These are phyloP conservation scores for Smithornis capensis DNA, from an alignment of 2,113 vertebrate species.

Conservation along the genomic window DNA sequence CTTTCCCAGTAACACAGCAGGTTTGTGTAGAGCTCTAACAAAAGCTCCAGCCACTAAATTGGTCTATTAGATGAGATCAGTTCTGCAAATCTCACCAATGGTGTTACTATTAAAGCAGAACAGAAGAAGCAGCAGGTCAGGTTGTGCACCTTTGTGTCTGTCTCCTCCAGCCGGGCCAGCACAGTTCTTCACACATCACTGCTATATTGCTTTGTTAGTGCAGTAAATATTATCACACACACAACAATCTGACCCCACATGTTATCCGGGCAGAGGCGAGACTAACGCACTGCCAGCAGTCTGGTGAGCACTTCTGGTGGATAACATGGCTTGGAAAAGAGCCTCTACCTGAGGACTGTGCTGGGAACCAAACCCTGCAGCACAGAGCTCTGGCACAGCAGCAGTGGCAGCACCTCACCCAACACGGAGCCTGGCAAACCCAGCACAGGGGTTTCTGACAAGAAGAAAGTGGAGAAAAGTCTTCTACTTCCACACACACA, in stretches of 20 bases:
- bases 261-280: not conserved
- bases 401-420: not conserved
- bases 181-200: not conserved
- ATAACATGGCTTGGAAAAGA: not conserved
- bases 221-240: not conserved
- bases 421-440: not conserved
- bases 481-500: not conserved
- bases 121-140: not conserved
- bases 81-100: not conserved
- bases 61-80: not conserved
- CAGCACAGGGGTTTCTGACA: not conserved
- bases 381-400: accelerated
- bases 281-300: not conserved
- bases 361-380: accelerated
- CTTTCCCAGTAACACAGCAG: not conserved
- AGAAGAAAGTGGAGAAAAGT: not conserved
- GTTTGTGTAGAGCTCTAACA: not conserved
- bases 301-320: not conserved
- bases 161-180: not conserved
- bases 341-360: not conserved
- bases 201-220: not conserved
- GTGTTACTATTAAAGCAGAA: not conserved
- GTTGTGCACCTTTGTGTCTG: not conserved
- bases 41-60: not conserved
- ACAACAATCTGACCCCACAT: not conserved